phyloP scores from a whole-genome alignment of 2,113 vertebrate species.

The Nannobrachium achirus region DNA sequence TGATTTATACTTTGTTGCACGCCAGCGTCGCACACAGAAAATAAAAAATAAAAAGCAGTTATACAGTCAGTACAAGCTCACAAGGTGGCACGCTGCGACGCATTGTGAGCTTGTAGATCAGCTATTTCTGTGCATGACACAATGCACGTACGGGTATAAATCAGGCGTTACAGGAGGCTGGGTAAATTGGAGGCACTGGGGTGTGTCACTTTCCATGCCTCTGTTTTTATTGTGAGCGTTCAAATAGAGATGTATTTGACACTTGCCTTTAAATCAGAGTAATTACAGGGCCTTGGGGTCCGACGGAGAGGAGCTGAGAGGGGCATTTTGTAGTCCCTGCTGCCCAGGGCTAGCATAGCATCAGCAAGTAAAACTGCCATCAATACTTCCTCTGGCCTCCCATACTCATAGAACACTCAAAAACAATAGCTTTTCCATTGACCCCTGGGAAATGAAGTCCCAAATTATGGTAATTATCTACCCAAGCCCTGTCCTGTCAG shows the following conservation, averaged over 20 bases:
- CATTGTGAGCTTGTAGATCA: too few species aligned
- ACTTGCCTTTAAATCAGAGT: slow-evolving; percentile 36
- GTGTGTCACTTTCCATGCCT: background rate
- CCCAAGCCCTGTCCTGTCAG: slow-evolving; percentile 47
- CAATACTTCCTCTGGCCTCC: slow-evolving; percentile 34
- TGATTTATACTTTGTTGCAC: too few species aligned
- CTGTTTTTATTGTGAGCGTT: slow-evolving; percentile 14
- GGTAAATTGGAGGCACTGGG: slow-evolving; percentile 13
- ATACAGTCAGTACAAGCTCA: too few species aligned
- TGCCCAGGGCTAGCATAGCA: slow-evolving; percentile 14
- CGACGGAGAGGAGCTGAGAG: slow-evolving; percentile 18
- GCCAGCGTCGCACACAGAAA: too few species aligned
- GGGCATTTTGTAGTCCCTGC: background rate
- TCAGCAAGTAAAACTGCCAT: slow-evolving; percentile 25
- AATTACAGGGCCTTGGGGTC: slow-evolving; percentile 51
- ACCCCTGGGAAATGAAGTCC: slow-evolving; percentile 49
- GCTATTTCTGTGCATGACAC: too few species aligned
- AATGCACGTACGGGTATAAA: too few species aligned
- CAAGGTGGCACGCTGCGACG: too few species aligned
- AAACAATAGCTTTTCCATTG: slow-evolving; percentile 1
- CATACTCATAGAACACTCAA: slow-evolving; percentile 17
- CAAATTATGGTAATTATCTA: slow-evolving; percentile 73
- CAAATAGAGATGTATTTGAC: slow-evolving; percentile 22
- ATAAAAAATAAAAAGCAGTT: too few species aligned
- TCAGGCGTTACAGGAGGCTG: background rate